A percentile compares a stretch with the other conserved stretches of the same genome.
phyloP scores from a whole-genome alignment of 1,140 invertebrate genomes.

The Drosophila paulistorum region DNA sequence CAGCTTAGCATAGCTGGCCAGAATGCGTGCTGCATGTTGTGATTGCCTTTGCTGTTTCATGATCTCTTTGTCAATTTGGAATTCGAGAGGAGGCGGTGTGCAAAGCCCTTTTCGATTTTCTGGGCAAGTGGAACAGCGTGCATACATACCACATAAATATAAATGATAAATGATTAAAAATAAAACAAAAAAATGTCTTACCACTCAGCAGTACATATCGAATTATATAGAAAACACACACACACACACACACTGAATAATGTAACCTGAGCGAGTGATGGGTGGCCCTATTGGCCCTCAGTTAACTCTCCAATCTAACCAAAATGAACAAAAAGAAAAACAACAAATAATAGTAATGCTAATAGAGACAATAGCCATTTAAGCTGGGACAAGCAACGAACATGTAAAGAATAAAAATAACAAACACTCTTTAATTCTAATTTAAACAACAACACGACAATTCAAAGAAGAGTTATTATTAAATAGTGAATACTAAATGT shows the following conservation, averaged over 20 bases:
- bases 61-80: conserved; percentile 72
- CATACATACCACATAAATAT: neutral
- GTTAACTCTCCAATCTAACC: conserved; percentile 3
- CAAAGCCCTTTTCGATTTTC: conserved; percentile 43
- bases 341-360: conserved; percentile 8
- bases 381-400: conserved; percentile 57
- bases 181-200: conserved; percentile 30
- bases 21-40: conserved; percentile 10
- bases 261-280: conserved; percentile 1
- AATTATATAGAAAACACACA: conserved; percentile 46
- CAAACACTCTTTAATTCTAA: conserved; percentile 6
- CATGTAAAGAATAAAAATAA: conserved; percentile 4
- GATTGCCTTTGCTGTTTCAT: conserved; percentile 15
- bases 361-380: conserved; percentile 53
- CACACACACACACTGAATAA: conserved; percentile 8
- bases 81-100: conserved; percentile 11
- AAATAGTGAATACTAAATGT: conserved; percentile 14
- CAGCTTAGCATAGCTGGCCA: conserved; percentile 20
- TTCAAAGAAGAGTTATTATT: conserved; percentile 10
- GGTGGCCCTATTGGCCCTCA: conserved; percentile 5
- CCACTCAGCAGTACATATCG: conserved; percentile 71
- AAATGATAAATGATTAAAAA: neutral
- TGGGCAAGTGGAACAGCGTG: conserved; percentile 35
- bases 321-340: neutral
- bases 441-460: neutral